Percentiles rank a stretch among this genome's conserved stretches.
Evolutionary conservation across 2,113 vertebrate genomes (phyloP).

Genomic region (Menura novaehollandiae): DNA sequence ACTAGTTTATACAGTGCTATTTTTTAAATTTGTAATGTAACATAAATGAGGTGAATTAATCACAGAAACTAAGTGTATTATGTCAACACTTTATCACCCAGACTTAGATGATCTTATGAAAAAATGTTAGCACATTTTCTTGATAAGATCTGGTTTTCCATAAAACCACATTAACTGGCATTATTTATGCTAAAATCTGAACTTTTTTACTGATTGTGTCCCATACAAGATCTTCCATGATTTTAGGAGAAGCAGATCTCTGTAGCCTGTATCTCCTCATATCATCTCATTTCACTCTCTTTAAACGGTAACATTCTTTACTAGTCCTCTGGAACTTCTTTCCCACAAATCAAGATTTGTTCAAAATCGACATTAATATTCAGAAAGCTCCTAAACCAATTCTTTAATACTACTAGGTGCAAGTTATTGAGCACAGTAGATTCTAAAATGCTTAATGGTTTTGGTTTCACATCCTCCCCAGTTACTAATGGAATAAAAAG

Average conservation of each 20-base stretch:
- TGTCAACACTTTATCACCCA: background rate
- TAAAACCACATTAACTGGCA: background rate
- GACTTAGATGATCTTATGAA: background rate
- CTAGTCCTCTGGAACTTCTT: background rate
- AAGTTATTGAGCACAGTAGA: conserved; percentile 5
- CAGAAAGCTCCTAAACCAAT: conserved; percentile 30
- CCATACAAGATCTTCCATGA: background rate
- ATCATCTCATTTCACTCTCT: background rate
- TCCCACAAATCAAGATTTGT: background rate
- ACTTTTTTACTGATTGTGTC: background rate
- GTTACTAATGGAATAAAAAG: conserved; percentile 52
- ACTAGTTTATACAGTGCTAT: background rate
- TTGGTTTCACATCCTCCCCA: conserved; percentile 52
- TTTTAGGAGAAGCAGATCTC: background rate
- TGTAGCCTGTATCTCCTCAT: background rate
- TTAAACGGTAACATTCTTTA: background rate
- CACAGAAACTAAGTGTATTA: background rate
- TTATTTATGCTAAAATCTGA: background rate
- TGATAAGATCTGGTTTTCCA: background rate
- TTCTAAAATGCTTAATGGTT: conserved; percentile 54
- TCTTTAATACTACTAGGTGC: conserved; percentile 10
- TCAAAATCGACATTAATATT: conserved; percentile 46
- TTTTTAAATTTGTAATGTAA: background rate
- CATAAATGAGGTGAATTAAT: background rate
- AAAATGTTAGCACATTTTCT: background rate